These are phyloP conservation scores for Phyllostomus discolor DNA, from an alignment of 2,113 vertebrate genomes.

Conservation along the genomic window DNA sequence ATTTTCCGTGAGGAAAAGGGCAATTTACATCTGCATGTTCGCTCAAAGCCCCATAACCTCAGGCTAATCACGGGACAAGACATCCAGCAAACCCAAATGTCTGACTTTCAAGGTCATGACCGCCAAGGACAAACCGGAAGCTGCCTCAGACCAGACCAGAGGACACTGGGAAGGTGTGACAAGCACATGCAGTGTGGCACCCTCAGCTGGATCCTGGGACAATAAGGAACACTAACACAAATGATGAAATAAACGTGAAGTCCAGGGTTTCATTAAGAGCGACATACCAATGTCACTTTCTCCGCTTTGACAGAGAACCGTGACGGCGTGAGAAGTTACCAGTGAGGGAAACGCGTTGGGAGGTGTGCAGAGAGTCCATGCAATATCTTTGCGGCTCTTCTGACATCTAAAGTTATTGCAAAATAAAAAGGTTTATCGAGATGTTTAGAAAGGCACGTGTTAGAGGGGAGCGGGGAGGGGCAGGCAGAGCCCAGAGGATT, in stretches of 20 bases:
- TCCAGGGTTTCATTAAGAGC: not conserved
- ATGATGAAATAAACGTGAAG: not conserved
- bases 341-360: not conserved
- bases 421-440: not conserved
- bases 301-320: not conserved
- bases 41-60: not conserved
- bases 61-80: not conserved
- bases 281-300: not conserved
- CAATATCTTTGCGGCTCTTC: not conserved
- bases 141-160: not conserved
- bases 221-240: not conserved
- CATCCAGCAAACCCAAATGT: not conserved
- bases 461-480: not conserved
- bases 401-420: not conserved
- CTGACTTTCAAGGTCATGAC: not conserved
- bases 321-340: not conserved
- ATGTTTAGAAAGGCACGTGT: not conserved
- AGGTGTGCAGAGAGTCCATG: accelerated
- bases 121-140: not conserved
- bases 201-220: not conserved
- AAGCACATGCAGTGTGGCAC: not conserved
- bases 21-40: not conserved
- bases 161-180: not conserved
- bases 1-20: not conserved
- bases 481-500: not conserved